These are phyloP conservation scores for Triops longicaudatus DNA, from an alignment of 1,140 invertebrate genomes.

Conservation along the genomic window DNA sequence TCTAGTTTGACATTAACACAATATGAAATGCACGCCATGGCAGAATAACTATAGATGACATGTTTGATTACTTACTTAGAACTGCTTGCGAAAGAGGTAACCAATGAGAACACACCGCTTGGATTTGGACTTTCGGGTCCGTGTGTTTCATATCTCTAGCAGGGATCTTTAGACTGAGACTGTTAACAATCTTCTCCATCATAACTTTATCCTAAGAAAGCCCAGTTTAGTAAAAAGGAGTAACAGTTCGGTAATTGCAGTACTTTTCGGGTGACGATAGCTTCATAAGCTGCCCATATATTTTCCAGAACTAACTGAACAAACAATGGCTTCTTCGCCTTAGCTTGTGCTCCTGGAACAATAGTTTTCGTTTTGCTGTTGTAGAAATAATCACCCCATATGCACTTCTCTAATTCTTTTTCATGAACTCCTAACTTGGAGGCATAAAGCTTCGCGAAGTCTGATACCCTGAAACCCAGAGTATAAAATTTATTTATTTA, in stretches of 20 bases:
- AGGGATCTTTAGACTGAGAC: conserved; percentile 67
- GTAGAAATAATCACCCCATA: conserved; percentile 95
- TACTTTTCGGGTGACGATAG: conserved; percentile 55
- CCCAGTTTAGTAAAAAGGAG: conserved; percentile 29
- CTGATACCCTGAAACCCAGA: conserved; percentile 47
- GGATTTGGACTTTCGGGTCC: conserved; percentile 66
- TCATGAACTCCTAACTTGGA: conserved; percentile 62
- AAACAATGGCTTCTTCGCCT: conserved; percentile 92
- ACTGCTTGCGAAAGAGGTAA: conserved; percentile 72
- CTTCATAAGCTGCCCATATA: conserved; percentile 85
- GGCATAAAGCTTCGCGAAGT: conserved; percentile 82
- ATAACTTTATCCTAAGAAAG: conserved; percentile 61
- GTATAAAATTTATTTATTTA: conserved; percentile 7
- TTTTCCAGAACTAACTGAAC: conserved; percentile 93
- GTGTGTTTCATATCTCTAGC: conserved; percentile 66
- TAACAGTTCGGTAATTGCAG: neutral
- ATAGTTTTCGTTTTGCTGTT: conserved; percentile 79
- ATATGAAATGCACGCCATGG: neutral
- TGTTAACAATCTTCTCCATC: conserved; percentile 68
- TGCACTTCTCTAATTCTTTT: conserved; percentile 54
- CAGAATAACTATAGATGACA: neutral
- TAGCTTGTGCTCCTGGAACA: conserved; percentile 82
- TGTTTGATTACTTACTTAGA: conserved; percentile 43
- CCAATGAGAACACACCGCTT: conserved; percentile 79
- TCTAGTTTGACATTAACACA: conserved; percentile 38